A percentile compares a stretch with the other conserved stretches of the same genome.
Evolutionary conservation across 2,888 invertebrate species (phyloP).

Genomic region (Athalia rosae): DNA sequence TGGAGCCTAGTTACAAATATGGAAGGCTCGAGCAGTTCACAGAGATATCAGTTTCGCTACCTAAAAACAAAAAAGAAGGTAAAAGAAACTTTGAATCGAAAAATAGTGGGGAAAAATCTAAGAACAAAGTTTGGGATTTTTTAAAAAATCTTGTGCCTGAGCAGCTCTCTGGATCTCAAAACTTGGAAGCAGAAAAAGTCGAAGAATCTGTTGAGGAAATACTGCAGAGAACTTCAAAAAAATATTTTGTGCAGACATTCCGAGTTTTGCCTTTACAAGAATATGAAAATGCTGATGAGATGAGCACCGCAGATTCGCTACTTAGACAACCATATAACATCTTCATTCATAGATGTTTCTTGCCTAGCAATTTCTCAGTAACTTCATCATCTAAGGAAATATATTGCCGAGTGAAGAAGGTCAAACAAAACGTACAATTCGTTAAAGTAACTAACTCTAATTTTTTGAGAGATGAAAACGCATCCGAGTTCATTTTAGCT

Average conservation of each 20-base stretch:
- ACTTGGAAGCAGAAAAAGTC: background rate
- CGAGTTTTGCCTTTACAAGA: constrained; percentile 56
- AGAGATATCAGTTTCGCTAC: constrained; percentile 64
- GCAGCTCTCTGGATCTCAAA: background rate
- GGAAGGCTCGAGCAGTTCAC: constrained; percentile 78
- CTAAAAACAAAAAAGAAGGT: background rate
- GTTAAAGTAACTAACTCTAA: constrained; percentile 50
- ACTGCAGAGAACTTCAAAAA: constrained; percentile 49
- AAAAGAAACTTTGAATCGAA: background rate
- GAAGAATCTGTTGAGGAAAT: constrained; percentile 34
- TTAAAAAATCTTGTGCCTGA: constrained; percentile 37
- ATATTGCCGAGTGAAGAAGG: constrained; percentile 61
- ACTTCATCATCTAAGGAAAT: constrained; percentile 41
- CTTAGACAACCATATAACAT: constrained; percentile 70
- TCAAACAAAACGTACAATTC: constrained; percentile 55
- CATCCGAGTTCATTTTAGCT: constrained; percentile 47
- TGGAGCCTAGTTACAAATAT: constrained; percentile 75
- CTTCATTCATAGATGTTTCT: constrained; percentile 65
- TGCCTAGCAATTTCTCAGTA: constrained; percentile 52
- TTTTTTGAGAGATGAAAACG: constrained; percentile 52
- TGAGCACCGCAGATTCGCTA: constrained; percentile 44
- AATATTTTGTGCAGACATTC: constrained; percentile 51
- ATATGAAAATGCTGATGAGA: constrained; percentile 35
- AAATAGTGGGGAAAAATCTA: background rate
- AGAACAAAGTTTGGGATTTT: constrained; percentile 34